These are phyloP conservation scores for Sylvia borin DNA, from an alignment of 2,797 vertebrate genomes.

Conservation along the genomic window DNA sequence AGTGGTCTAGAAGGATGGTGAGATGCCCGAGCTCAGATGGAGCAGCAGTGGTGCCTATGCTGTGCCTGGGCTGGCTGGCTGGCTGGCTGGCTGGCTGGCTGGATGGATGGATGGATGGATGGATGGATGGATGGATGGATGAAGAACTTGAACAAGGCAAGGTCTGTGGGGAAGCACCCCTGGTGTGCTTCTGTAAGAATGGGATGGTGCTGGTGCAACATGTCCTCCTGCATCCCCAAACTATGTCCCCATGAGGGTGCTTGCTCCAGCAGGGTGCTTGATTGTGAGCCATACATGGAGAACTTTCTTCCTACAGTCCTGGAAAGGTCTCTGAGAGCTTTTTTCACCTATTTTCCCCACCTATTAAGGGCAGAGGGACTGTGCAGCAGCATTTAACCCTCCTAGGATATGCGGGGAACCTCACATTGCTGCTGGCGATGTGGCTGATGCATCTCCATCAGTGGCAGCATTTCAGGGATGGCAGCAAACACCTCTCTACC, in stretches of 20 bases:
- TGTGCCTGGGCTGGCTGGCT: not conserved
- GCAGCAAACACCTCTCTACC: not conserved
- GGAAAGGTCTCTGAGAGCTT: not conserved
- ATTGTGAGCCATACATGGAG: not conserved
- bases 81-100: too few species aligned
- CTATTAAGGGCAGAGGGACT: not conserved
- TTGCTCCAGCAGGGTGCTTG: not conserved
- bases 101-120: too few species aligned
- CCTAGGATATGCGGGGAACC: not conserved
- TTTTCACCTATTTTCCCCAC: not conserved
- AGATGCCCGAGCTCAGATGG: not conserved
- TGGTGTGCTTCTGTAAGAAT: not conserved
- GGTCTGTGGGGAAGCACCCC: not conserved
- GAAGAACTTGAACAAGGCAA: not conserved
- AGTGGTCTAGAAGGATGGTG: accelerated
- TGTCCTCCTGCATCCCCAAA: not conserved
- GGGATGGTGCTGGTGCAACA: accelerated
- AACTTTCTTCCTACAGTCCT: not conserved
- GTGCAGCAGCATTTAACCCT: not conserved
- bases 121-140: not conserved
- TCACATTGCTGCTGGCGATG: accelerated
- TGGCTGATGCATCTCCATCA: not conserved
- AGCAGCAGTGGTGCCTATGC: accelerated
- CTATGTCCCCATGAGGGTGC: not conserved
- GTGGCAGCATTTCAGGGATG: not conserved